phyloP scores from a whole-genome alignment of 2,113 vertebrate genomes.

The Pachyramphus minor region DNA sequence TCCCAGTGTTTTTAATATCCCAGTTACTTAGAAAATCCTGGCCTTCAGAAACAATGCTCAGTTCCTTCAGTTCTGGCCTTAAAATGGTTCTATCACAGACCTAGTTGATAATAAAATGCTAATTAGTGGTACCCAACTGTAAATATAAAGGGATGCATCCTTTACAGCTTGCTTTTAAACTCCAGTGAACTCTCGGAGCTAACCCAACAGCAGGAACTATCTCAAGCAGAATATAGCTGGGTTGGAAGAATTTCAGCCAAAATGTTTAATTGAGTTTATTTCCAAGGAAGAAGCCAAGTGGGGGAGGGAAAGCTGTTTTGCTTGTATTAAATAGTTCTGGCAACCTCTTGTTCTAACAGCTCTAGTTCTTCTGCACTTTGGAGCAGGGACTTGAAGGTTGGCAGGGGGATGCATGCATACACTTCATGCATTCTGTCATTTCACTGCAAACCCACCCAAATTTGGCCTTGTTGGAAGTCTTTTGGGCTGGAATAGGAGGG shows the following conservation, averaged over 20 bases:
- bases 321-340: neutral
- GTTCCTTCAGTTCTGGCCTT: neutral
- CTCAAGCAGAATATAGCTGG: slow-evolving; percentile 11
- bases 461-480: slow-evolving; percentile 26
- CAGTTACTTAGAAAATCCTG: neutral
- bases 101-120: neutral
- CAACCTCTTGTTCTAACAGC: neutral
- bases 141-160: neutral
- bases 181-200: neutral
- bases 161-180: neutral
- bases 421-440: neutral
- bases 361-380: neutral
- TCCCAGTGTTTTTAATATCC: neutral
- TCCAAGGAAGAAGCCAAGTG: slow-evolving; percentile 38
- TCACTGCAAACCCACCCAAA: slow-evolving; percentile 42
- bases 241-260: slow-evolving; percentile 40
- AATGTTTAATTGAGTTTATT: slow-evolving; percentile 48
- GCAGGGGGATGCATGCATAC: neutral
- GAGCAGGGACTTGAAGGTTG: neutral
- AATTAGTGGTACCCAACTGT: neutral
- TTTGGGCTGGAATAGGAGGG: neutral
- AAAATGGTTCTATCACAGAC: neutral
- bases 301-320: slow-evolving; percentile 24
- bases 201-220: neutral
- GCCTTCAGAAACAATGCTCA: neutral